phyloP scores from a whole-genome alignment of 2,888 invertebrate species.

The Andrena chrysosceles region DNA sequence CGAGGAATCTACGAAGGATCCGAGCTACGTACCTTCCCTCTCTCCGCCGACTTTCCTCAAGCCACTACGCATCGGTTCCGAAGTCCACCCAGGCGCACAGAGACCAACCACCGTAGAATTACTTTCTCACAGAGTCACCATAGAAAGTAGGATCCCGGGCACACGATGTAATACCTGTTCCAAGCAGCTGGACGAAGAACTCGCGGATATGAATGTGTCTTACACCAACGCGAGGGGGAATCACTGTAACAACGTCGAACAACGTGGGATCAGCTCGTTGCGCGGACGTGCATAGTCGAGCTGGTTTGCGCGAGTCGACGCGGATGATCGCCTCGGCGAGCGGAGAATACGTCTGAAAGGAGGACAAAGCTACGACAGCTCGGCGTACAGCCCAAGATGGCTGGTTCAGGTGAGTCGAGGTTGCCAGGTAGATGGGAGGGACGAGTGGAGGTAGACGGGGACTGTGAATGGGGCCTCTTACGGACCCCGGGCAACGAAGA shows the following conservation, averaged over 20 bases:
- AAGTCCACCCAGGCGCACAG: no score
- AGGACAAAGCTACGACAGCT: conserved; percentile 62
- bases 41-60: no score
- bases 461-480: conserved; percentile 64
- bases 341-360: conserved; percentile 59
- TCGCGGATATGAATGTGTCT: not conserved
- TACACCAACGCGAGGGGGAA: not conserved
- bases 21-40: no score
- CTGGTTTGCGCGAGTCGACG: conserved; percentile 36
- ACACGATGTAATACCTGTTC: not conserved
- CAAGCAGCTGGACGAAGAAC: not conserved
- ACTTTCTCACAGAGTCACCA: not conserved
- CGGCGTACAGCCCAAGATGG: conserved; percentile 74
- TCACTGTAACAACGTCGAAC: not conserved
- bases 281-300: conserved; percentile 37
- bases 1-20: no score
- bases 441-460: conserved; percentile 22
- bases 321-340: conserved; percentile 58
- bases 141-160: not conserved
- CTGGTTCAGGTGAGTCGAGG: conserved; percentile 71
- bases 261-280: conserved; percentile 34
- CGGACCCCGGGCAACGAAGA: conserved; percentile 44
- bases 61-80: no score
- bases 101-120: no score
- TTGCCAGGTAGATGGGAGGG: conserved; percentile 69